These are phyloP conservation scores for Eristalis intricaria DNA, from an alignment of 2,888 invertebrate genomes.

Conservation along the genomic window DNA sequence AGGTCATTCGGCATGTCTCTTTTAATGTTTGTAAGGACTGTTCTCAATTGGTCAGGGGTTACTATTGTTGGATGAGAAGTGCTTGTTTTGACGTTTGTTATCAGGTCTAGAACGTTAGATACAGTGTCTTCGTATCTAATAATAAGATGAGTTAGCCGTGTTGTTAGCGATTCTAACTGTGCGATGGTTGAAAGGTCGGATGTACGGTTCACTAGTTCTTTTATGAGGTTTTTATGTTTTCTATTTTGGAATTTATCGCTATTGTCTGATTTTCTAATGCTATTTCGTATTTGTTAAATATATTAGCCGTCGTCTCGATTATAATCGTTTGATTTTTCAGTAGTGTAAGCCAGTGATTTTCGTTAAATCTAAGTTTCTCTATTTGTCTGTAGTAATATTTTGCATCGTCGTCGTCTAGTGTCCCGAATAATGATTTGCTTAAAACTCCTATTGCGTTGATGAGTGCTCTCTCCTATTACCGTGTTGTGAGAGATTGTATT, in stretches of 20 bases:
- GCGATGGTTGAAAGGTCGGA: neutral
- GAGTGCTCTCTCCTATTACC: too few relatives aligned
- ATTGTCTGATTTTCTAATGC: neutral
- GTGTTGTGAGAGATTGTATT: too few relatives aligned
- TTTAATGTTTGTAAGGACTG: neutral
- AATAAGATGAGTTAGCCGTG: conserved; percentile 27
- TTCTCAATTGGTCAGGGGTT: neutral
- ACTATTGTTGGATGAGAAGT: neutral
- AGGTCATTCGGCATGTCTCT: neutral
- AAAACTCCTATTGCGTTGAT: too few relatives aligned
- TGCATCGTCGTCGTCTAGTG: conserved; percentile 14
- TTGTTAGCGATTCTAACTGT: too few relatives aligned
- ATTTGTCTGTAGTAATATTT: neutral
- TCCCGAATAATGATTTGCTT: conserved; percentile 10
- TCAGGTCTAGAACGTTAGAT: conserved; percentile 2
- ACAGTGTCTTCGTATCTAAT: conserved; percentile 24
- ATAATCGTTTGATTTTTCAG: conserved; percentile 20
- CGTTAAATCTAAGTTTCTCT: conserved; percentile 1
- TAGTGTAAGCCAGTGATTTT: conserved; percentile 8
- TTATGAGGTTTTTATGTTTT: conserved; percentile 17
- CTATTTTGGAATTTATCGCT: neutral
- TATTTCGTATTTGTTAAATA: neutral
- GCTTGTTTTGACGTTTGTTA: neutral
- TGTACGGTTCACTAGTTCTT: too few relatives aligned
- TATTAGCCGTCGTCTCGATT: conserved; percentile 10